phyloP scores from a whole-genome alignment of 2,888 invertebrate species.

The Enchytraeus crypticus region DNA sequence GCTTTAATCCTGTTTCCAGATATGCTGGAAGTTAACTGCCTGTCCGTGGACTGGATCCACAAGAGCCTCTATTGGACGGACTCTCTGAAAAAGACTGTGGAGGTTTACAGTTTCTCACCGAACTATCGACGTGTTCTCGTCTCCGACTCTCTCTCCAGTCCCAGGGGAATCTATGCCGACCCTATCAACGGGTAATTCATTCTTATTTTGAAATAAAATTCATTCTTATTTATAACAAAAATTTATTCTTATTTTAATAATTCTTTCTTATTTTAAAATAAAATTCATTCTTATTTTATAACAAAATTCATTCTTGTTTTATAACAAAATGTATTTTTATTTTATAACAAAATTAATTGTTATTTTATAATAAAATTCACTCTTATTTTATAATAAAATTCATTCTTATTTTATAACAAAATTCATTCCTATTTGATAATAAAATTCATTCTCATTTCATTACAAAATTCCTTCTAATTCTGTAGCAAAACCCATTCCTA shows the following conservation, averaged over 20 bases:
- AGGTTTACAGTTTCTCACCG: conserved; percentile 39
- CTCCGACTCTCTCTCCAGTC: conserved; percentile 29
- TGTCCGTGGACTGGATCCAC: conserved; percentile 39
- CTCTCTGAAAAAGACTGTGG: conserved; percentile 31
- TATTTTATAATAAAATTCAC: no score
- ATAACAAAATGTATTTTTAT: not conserved
- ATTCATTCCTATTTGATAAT: no score
- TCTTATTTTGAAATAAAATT: not conserved
- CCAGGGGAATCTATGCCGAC: conserved; percentile 37
- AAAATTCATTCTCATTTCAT: no score
- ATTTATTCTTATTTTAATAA: not conserved
- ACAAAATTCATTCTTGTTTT: not conserved
- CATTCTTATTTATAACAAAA: not conserved
- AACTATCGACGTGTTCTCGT: conserved; percentile 30
- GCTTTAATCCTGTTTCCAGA: no score
- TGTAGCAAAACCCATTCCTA: no score
- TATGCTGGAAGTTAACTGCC: conserved; percentile 33
- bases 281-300: not conserved
- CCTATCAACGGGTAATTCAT: conserved; percentile 36
- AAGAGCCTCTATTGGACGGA: conserved; percentile 43
- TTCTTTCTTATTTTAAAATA: not conserved
- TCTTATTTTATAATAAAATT: no score
- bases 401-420: no score
- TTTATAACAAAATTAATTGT: not conserved
- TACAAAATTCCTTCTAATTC: no score